Base-by-base conservation (phyloP, 92 coral and sea anemone species). In the Actinostola sp. region DNA sequence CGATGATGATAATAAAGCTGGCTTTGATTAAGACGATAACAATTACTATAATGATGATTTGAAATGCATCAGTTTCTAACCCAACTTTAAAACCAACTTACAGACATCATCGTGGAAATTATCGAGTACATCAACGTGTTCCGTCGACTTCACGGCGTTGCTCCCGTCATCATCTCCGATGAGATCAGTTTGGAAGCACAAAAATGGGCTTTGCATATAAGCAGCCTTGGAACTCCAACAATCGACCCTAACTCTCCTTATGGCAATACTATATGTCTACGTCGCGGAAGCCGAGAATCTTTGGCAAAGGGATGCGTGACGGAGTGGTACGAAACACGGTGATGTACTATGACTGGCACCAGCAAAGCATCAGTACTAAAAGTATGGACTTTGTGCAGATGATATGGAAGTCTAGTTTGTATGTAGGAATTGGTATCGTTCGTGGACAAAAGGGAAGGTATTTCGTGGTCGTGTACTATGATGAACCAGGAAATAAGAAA, bases 121-220 rank as follows among this genome's bases (percentile, higher is more conserved):
- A 25, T 87, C 27, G 97, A 84, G 28, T 91, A 80, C 70, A 87
- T 91, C 81, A 91, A 91, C 66, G 70, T 82, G 23, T 91, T 83
- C 70, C 84, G 97, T 46, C 81, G 92, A 13, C 86, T 91, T 28
- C 97, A 91, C 35, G 97, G 97, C 61, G 85, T 87, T 19, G 84
- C 84, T 0, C 97, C 97, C 0, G 73, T 91, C 42, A 87, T 91
- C 46, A 35, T 72, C 42, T 88, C 92, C 9, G 73, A 82, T 24
- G 63, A 64, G 23, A 72, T 91, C 46, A 74, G 79, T 8, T 27
- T 46, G 12, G 73, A 39, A 35, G 97, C 97, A 0, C 89, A 87
- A 61, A 74, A 73, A 49, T 91, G 97, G 97, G 79, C 97, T 2
- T 57, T 61, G 25, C 43, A 71, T 11, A 68, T 80, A 46, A 75